phyloP scores from a whole-genome alignment of 2,888 invertebrate species.

The Bedellia somnulentella region DNA sequence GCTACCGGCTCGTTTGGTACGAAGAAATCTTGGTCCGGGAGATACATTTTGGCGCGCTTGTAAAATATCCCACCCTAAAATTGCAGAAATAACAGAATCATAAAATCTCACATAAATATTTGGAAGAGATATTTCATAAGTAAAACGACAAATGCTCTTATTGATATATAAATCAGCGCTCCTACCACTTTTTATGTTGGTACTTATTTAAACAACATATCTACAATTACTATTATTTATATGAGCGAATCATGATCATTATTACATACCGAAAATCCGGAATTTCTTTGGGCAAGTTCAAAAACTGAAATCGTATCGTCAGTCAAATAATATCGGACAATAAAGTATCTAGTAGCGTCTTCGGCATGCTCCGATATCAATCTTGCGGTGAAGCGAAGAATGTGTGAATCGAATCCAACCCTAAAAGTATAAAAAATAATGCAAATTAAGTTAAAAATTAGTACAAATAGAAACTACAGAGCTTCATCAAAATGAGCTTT shows the following conservation, averaged over 20 bases:
- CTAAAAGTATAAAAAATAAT: conserved; percentile 28
- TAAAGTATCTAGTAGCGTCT: conserved; percentile 70
- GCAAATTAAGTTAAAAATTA: too few species aligned
- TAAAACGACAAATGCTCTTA: too few species aligned
- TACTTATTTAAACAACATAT: too few species aligned
- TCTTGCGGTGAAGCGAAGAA: conserved; percentile 77
- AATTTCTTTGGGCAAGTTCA: conserved; percentile 74
- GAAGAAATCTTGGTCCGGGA: conserved; percentile 74
- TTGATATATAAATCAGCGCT: too few species aligned
- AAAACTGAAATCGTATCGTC: conserved; percentile 85
- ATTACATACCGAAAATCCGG: conserved; percentile 57
- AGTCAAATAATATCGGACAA: conserved; percentile 77
- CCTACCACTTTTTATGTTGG: too few species aligned
- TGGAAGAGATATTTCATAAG: too few species aligned
- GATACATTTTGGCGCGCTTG: conserved; percentile 67
- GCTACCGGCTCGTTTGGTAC: conserved; percentile 71
- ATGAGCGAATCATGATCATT: too few species aligned
- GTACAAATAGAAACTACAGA: too few species aligned
- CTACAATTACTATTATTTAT: too few species aligned
- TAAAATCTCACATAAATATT: background rate
- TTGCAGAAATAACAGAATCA: conserved; percentile 6
- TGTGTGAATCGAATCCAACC: conserved; percentile 72
- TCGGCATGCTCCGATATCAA: conserved; percentile 72
- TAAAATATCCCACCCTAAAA: conserved; percentile 66
- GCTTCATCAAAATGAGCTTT: too few species aligned